Base-by-base conservation (phyloP, 2,113 vertebrate species). In the Microcebus ravelobensis region DNA sequence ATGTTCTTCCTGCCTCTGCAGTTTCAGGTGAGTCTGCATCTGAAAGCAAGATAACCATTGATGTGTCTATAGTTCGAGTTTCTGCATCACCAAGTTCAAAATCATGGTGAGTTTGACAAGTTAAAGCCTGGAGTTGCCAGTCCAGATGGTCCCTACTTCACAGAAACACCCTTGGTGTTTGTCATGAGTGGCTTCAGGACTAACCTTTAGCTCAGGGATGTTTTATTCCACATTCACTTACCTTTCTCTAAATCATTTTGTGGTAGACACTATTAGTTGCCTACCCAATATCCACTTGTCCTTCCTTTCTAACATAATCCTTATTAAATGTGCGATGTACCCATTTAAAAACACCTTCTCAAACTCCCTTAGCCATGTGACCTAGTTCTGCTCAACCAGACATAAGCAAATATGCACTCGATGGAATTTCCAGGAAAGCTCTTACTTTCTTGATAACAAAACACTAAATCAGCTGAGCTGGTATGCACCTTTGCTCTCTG, bases 401-500 rank as follows among this genome's bases (percentile, higher is more conserved):
- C 50, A 45, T 9, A 76, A 84, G 63, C 70, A 67, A 55, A 73
- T 52, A 55, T 0, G 36, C 57, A 61, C 20, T n/a, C 8, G 8
- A 7, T 42, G 23, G 59, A 55, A 83, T 65, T 50, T 94, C 61
- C 68, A 82, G 67, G 36, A 88, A 87, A 76, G 50, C 42, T 73
- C 59, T 76, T 79, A 50, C 77, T 96, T 85, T 85, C 9, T 57
- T 21, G 31, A 34, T 76, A 85, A 61, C 52, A 85, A 90, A 91
- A 67, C 36, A 85, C 25, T 42, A 63, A 17, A 31, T 73, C 91
- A 52, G 14, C 42, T 4, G 67, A 39, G 8, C 55, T 3, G 74
- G 6, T 50, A 2, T 65, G 2, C 6, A 34, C 9, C 31, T 90
- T 61, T 87, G 45, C 31, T 39, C 11, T 36, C 36, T 90, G 31